Base-by-base conservation (phyloP, 2,888 invertebrate genomes). In the Dermolepida albohirtum region DNA sequence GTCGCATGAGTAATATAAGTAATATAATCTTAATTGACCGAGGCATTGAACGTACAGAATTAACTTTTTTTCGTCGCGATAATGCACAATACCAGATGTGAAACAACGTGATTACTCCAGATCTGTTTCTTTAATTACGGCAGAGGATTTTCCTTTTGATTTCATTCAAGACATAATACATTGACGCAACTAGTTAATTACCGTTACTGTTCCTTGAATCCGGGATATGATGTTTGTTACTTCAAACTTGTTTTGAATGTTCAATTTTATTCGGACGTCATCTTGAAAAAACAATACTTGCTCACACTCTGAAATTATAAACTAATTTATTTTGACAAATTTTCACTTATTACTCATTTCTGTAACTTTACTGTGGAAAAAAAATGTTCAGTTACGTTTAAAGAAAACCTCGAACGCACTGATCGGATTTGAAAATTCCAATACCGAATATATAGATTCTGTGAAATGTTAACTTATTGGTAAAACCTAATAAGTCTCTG, bases 121-220 rank as follows among this genome's bases (percentile, higher is more conserved):
- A 8, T 17, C 39, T 43, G 22, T 57, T 57, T 43, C 22, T 22
- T 11, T 57, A 57, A 57, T 57, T 57, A 43, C 57, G 43, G 57
- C n/a, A 41, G 43, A 57, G 57, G 57, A 43, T 57, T 57, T 22
- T 14, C 51, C 57, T 41, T 57, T 14, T 41, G 57, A 57, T 57
- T 57, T 43, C 43, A 43, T 43, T 57, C 57, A 57, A 43, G 43
- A 44, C 16, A 7, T n/a, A 39, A 17, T 7, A 11, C 17, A 57
- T 27, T 57, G 57, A 57, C 57, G 57, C 43, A 57, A 57, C 22
- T 10, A 41, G 16, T 17, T 40, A 22, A 40, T 41, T 41, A 57
- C 43, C 22, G 57, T 43, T 57, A 43, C 10, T 57, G 22, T 57
- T 57, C 57, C 12, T n/a, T 57, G 57, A 43, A 57, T 43, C 17